A percentile compares a stretch with the other conserved stretches of the same genome.
phyloP scores from a whole-genome alignment of 2,797 vertebrate species.

The Dryobates pubescens region DNA sequence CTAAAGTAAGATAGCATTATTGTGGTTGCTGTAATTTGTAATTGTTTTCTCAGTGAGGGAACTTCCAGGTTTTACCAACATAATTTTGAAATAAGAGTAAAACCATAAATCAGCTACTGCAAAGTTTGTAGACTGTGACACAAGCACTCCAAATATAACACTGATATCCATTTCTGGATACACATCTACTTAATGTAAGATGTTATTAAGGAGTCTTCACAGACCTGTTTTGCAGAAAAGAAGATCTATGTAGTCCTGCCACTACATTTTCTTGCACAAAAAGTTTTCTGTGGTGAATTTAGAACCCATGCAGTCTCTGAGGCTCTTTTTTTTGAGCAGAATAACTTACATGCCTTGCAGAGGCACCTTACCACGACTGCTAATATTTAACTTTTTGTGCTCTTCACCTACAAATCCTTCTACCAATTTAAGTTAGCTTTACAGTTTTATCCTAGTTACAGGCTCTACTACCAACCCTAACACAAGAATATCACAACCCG shows the following conservation, averaged over 20 bases:
- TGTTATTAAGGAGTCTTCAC: not conserved
- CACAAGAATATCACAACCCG: not conserved
- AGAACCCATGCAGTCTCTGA: not conserved
- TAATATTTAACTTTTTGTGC: not conserved
- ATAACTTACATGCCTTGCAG: not conserved
- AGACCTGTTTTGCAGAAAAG: not conserved
- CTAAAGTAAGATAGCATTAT: not conserved
- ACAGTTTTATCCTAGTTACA: not conserved
- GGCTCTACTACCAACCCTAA: not conserved
- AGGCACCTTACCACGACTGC: not conserved
- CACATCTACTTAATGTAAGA: not conserved
- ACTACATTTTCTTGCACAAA: not conserved
- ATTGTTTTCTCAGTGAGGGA: not conserved
- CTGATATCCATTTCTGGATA: not conserved
- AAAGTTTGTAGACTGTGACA: not conserved
- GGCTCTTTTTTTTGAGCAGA: not conserved
- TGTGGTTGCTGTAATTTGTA: not conserved
- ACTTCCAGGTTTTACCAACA: not conserved
- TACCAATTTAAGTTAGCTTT: not conserved
- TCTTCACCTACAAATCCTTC: not conserved
- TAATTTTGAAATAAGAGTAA: conserved; percentile 18
- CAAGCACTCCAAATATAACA: not conserved
- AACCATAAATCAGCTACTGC: not conserved
- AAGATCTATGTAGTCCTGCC: not conserved
- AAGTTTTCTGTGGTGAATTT: not conserved